phyloP scores from a whole-genome alignment of 2,888 invertebrate species.

The Cheilosia pagana region DNA sequence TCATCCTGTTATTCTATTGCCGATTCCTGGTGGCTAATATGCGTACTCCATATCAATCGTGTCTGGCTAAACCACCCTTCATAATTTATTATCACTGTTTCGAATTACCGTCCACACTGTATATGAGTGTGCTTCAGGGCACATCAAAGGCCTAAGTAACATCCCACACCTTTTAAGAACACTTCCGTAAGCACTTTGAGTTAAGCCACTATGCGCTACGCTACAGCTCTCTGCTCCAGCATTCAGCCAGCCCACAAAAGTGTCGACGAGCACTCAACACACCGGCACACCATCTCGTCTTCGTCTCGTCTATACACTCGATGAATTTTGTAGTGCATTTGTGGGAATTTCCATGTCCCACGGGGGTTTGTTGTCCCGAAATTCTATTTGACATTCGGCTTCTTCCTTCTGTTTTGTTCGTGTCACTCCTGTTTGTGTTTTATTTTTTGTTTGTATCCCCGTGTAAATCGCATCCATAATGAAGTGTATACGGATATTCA shows the following conservation, averaged over 20 bases:
- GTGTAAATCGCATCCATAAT: constrained; percentile 68
- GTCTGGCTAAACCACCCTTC: constrained; percentile 27
- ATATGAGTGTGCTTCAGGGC: constrained; percentile 42
- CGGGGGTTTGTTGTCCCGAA: constrained; percentile 63
- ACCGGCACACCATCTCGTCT: neutral
- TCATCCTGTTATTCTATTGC: no score
- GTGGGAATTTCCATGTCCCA: constrained; percentile 64
- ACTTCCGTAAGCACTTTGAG: constrained; percentile 60
- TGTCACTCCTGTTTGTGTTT: constrained; percentile 16
- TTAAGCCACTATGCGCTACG: constrained; percentile 47
- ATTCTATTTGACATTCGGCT: constrained; percentile 70
- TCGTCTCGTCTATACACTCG: constrained; percentile 23
- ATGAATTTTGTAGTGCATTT: constrained; percentile 66
- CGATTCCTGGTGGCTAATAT: neutral
- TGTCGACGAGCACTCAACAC: constrained; percentile 50
- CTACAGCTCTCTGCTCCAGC: constrained; percentile 6
- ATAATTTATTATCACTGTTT: constrained; percentile 68
- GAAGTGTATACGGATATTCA: constrained; percentile 68
- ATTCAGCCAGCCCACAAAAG: neutral
- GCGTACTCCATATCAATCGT: neutral
- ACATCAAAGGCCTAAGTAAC: constrained; percentile 54
- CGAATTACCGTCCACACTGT: constrained; percentile 51
- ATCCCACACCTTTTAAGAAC: constrained; percentile 60
- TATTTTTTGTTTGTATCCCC: constrained; percentile 22
- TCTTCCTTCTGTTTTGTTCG: constrained; percentile 14